Base-by-base conservation (phyloP, 1,140 invertebrate species). In the Eufriesea mexicana region DNA sequence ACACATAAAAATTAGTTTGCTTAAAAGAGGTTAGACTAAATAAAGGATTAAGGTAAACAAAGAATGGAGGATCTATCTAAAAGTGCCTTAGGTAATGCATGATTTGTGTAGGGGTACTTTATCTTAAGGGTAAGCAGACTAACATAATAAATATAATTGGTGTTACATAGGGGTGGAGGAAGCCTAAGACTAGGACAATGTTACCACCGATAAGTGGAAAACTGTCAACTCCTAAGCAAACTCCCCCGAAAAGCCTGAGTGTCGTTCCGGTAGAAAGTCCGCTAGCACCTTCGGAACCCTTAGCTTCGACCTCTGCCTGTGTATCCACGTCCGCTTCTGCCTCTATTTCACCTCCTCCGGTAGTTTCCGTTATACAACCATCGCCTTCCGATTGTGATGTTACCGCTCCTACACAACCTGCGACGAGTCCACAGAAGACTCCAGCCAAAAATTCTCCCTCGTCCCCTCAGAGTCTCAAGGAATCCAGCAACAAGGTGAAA, bases 181-280 rank as follows among this genome's bases (percentile, higher is more conserved):
- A 96, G 95, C 96, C 96, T 90, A 96, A 96, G 93, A 96, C 96
- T 89, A 95, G 96, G 92, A 96, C 96, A 91, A 96, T 96, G 94
- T 95, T 96, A 96, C 96, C 96, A 86, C 93, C 95, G 92, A 95
- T 94, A 90, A 95, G 93, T 92, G 90, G 93, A 84, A 93, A 93
- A 93, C 90, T 93, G 86, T 92, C 94, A 81, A 95, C 94, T 91
- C 94, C 95, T 89, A 95, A 95, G 91, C 94, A 94, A 94, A 95
- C 95, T 89, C 94, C 94, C 91, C 92, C 93, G 64, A 93, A 93
- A 93, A 92, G 91, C 85, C 85, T 93, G 79, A 91, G 91, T 89
- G 90, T 93, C 72, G 89, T 92, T 90, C 92, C 93, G 85, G 85
- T 93, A 94, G 93, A 94, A 80, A 92, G 94, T 74, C 62, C 81